These are phyloP conservation scores for Thomomys bottae DNA, from an alignment of 2,113 vertebrate species.

Conservation along the genomic window DNA sequence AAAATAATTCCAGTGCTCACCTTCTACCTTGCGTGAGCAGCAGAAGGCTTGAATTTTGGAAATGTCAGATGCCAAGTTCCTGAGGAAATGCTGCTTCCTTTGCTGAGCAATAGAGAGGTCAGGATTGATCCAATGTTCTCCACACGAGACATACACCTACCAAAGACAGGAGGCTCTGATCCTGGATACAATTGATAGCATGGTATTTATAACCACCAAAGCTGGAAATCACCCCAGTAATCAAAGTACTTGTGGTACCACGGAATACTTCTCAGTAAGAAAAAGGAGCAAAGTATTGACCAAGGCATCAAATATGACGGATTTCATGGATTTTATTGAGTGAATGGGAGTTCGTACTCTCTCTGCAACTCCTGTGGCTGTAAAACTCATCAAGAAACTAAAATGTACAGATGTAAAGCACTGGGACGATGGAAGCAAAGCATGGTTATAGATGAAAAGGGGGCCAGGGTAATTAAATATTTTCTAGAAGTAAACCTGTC, in stretches of 20 bases:
- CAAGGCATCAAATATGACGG: background rate
- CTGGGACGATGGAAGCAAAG: too few relatives aligned
- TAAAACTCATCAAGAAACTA: too few relatives aligned
- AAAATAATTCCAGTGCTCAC: slow-evolving; percentile 62
- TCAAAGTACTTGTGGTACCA: background rate
- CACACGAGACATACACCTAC: slow-evolving; percentile 82
- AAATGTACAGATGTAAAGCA: too few relatives aligned
- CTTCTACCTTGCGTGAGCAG: slow-evolving; percentile 63
- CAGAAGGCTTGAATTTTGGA: slow-evolving; percentile 79
- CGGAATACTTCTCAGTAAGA: background rate
- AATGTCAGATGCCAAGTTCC: slow-evolving; percentile 77
- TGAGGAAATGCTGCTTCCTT: slow-evolving; percentile 75
- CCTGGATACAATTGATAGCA: background rate
- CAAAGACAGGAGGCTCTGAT: slow-evolving; percentile 25
- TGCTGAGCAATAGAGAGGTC: slow-evolving; percentile 65
- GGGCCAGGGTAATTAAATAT: background rate
- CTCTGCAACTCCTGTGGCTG: background rate
- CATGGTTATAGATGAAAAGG: too few relatives aligned
- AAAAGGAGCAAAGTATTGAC: background rate
- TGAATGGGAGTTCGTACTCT: background rate
- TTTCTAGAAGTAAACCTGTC: background rate
- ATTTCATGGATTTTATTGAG: background rate
- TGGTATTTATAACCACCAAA: background rate
- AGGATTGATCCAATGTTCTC: slow-evolving; percentile 80
- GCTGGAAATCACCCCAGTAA: background rate